phyloP scores from a whole-genome alignment of 30 jellyfish, hydroid and myxozoan species.

The Aurelia sp. region DNA sequence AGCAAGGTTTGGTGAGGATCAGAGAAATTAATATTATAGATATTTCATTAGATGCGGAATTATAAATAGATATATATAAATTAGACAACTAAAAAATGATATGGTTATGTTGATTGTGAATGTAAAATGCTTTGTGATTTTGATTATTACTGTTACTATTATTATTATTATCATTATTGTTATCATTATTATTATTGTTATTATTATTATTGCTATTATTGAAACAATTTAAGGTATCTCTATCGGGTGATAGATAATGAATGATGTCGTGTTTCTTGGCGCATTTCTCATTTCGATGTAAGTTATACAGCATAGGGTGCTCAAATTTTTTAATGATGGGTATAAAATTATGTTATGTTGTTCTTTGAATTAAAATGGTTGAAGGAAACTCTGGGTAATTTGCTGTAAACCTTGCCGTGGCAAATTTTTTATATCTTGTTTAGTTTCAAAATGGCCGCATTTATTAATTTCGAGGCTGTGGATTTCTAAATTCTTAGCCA shows the following conservation, averaged over 20 bases:
- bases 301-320: too few relatives aligned
- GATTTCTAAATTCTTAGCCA: too few relatives aligned
- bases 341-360: too few relatives aligned
- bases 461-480: too few relatives aligned
- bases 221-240: slow-evolving; percentile 5
- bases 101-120: slow-evolving; percentile 70
- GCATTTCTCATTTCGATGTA: too few relatives aligned
- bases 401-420: too few relatives aligned
- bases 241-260: slow-evolving; percentile 29
- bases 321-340: too few relatives aligned
- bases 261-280: too few relatives aligned
- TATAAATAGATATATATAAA: slow-evolving; percentile 44
- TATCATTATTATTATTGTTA: slow-evolving; percentile 16
- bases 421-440: too few relatives aligned
- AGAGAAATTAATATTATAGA: slow-evolving; percentile 26
- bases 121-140: slow-evolving; percentile 39
- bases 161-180: not conserved
- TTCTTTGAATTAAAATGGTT: too few relatives aligned
- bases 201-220: slow-evolving; percentile 24
- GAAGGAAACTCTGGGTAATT: too few relatives aligned
- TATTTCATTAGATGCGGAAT: slow-evolving; percentile 43
- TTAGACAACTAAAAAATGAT: slow-evolving; percentile 38
- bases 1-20: not conserved
- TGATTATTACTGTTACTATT: not conserved
- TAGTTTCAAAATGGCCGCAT: too few relatives aligned